Base-by-base conservation (phyloP, 2,888 invertebrate species). In the Latrodectus elegans region DNA sequence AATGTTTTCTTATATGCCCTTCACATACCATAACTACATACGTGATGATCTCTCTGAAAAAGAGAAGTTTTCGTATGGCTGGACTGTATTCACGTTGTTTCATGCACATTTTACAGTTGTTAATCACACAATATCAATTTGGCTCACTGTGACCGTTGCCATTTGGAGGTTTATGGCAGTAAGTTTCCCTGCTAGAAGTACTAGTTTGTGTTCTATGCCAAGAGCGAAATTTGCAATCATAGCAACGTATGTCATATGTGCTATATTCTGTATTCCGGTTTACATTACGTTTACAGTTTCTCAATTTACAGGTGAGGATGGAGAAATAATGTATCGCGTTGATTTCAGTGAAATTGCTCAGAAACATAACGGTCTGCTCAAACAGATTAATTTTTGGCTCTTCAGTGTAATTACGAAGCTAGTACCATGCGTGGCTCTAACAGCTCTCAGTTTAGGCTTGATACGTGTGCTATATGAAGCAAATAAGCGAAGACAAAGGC, bases 401-500 rank as follows among this genome's bases (percentile, higher is more conserved):
- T 98, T 98, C 92, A 96, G 97, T 92, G 96, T 97, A n/a, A 95
- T 98, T 89, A 95, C 98, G 90, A 98, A 98, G 93, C 93, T 98
- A 81, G 95, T 98, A 89, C 98, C 98, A 3, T 97, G 98, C 92
- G 94, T 96, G 86, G 95, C 96, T 11, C 93, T 98, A 68, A 97
- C 97, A 0, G 94, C 96, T 15, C 90, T 93, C 60, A 92, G 92
- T 49, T 90, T 92, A 68, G 91, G 92, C 10, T 91, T 93, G 3
- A 91, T 93, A 12, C 86, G 89, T 4, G 90, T 90, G 15, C 89
- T 91, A 12, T 89, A 90, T 60, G 90, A 91, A 60, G 90, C 91
- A 15, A 90, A 91, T 71, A 79, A 88, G 38, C 82, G 91, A n/a
- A 74, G 89, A 11, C 89, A 89, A 70, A 89, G 90, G 70, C 81